Conservation (phyloP, 2,797 vertebrate species). For the Enteromius mattozi region DNA sequence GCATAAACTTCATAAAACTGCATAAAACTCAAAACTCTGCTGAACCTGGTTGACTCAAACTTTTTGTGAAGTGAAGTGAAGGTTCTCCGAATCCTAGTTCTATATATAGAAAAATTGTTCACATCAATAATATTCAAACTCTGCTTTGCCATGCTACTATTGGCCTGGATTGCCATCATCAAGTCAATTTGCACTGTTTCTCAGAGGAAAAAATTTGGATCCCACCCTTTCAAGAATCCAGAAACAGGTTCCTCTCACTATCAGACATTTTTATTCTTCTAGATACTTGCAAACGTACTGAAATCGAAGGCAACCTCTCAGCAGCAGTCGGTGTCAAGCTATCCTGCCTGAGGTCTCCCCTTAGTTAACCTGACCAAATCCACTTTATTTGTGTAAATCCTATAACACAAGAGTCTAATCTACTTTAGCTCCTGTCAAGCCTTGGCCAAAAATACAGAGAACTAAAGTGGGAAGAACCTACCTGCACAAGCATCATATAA, state of each 20-base stretch:
- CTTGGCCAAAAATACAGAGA: constrained; percentile 52
- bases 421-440: constrained; percentile 62
- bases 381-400: constrained; percentile 65
- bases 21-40: no score
- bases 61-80: no score
- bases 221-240: background rate
- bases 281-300: background rate
- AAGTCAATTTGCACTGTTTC: background rate
- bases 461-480: constrained; percentile 42
- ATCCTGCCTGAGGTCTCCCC: constrained; percentile 48
- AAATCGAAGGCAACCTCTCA: constrained; percentile 29
- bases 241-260: background rate
- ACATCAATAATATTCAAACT: no score
- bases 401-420: constrained; percentile 64
- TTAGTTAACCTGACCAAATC: constrained; percentile 65
- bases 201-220: background rate
- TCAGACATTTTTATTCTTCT: background rate
- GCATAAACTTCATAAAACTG: no score
- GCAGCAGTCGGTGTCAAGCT: constrained; percentile 45
- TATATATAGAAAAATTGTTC: no score
- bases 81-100: background rate
- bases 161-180: background rate
- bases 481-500: constrained; percentile 6
- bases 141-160: no score
- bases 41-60: no score